A percentile compares a stretch with the other conserved stretches of the same genome.
Conservation (phyloP, 1,140 invertebrate species). For the Magallana angulata region DNA sequence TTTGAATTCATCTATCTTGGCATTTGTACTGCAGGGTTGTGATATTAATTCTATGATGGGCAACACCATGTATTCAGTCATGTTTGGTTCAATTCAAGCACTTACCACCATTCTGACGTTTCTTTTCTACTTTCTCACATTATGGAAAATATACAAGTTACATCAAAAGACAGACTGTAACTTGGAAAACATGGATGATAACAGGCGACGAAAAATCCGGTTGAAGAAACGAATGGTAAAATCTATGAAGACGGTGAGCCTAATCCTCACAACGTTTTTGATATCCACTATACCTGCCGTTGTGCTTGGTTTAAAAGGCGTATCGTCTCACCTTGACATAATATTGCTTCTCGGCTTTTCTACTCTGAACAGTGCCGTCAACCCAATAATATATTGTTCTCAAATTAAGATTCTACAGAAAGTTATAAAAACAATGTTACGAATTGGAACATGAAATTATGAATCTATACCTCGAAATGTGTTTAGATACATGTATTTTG, state of each 20-base stretch:
- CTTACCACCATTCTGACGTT: neutral
- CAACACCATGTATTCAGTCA: no score
- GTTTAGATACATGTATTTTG: no score
- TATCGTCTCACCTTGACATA: neutral
- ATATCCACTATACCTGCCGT: neutral
- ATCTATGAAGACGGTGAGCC: neutral
- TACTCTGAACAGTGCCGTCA: neutral
- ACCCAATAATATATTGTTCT: neutral
- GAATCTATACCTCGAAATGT: no score
- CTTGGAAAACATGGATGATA: neutral
- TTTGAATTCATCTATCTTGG: no score
- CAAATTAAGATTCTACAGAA: neutral
- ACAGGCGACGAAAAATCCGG: neutral
- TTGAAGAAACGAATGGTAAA: neutral
- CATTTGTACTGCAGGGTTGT: no score
- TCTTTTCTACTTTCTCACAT: neutral
- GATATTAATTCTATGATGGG: no score
- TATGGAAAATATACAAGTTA: neutral
- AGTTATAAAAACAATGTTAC: neutral
- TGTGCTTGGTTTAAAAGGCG: neutral
- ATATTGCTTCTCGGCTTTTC: neutral
- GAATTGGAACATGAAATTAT: neutral
- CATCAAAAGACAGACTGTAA: neutral
- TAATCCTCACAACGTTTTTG: neutral
- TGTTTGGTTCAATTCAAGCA: neutral